Evolutionary conservation across 2,888 invertebrate species (phyloP).

Genomic region (Sinopyrophorus schimmeli): DNA sequence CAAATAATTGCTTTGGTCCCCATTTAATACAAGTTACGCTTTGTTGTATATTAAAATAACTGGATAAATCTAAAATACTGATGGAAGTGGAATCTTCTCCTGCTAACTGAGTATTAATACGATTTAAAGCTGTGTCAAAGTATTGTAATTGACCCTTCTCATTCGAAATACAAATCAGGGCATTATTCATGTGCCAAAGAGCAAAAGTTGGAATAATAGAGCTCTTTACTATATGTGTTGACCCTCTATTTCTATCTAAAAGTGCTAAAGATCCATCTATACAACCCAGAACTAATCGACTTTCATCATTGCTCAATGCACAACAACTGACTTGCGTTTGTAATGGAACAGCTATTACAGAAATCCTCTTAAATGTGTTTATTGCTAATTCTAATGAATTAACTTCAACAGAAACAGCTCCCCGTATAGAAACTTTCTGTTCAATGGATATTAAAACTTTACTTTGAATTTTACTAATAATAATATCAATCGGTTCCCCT

Average conservation of each 20-base stretch:
- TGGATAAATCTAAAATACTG: slow-evolving; percentile 67
- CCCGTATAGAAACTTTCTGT: slow-evolving; percentile 74
- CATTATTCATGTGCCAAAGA: slow-evolving; percentile 73
- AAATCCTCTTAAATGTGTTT: slow-evolving; percentile 64
- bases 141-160: slow-evolving; percentile 75
- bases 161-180: slow-evolving; percentile 69
- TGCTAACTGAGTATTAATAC: slow-evolving; percentile 67
- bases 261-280: slow-evolving; percentile 83
- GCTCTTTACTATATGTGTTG: slow-evolving; percentile 75
- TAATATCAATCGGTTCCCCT: slow-evolving; percentile 82
- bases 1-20: slow-evolving; percentile 54
- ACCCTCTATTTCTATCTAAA: slow-evolving; percentile 73
- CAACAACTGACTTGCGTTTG: slow-evolving; percentile 71
- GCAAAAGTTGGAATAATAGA: slow-evolving; percentile 77
- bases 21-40: slow-evolving; percentile 49
- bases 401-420: slow-evolving; percentile 72
- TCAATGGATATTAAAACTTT: slow-evolving; percentile 76
- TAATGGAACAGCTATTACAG: slow-evolving; percentile 69
- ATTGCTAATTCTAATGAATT: slow-evolving; percentile 65
- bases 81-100: slow-evolving; percentile 67
- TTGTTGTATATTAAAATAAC: slow-evolving; percentile 58
- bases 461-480: slow-evolving; percentile 72
- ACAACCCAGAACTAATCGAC: slow-evolving; percentile 74
- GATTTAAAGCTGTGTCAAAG: slow-evolving; percentile 72
- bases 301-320: slow-evolving; percentile 72